Conservation (phyloP, 2,113 vertebrate species). For the Chloebia gouldiae region DNA sequence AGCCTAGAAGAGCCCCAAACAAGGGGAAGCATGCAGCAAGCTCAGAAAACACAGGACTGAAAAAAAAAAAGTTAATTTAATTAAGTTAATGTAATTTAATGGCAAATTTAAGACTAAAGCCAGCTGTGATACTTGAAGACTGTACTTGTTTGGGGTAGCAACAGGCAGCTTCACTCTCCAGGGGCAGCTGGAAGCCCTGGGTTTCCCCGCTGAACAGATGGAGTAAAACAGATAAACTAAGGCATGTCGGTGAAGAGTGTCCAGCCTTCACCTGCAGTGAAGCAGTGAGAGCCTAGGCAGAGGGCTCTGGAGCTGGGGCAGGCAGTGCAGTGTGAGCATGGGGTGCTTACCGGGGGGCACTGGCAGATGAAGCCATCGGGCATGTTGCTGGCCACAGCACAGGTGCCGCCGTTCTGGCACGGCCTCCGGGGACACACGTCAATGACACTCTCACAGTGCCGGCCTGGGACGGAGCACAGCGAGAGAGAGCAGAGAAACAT, state of each 20-base stretch:
- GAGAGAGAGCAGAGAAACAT: background rate
- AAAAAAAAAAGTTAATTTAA: background rate
- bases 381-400: conserved; percentile 86
- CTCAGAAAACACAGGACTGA: background rate
- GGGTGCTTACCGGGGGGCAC: conserved; percentile 79
- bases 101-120: background rate
- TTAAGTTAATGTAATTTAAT: background rate
- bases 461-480: conserved; percentile 71
- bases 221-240: background rate
- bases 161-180: background rate
- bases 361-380: conserved; percentile 86
- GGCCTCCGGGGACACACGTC: conserved; percentile 87
- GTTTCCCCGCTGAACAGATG: background rate
- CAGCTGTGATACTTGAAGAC: background rate
- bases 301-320: background rate
- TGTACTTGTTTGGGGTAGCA: background rate
- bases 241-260: background rate
- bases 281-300: background rate
- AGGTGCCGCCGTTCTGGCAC: conserved; percentile 83
- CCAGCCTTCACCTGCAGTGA: background rate
- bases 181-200: background rate
- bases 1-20: background rate
- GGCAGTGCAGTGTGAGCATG: background rate
- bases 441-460: conserved; percentile 87
- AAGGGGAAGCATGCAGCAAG: background rate